Percentiles rank a stretch among this genome's conserved stretches.
These are phyloP conservation scores for Cololabis saira DNA, from an alignment of 2,113 vertebrate genomes.

Conservation along the genomic window DNA sequence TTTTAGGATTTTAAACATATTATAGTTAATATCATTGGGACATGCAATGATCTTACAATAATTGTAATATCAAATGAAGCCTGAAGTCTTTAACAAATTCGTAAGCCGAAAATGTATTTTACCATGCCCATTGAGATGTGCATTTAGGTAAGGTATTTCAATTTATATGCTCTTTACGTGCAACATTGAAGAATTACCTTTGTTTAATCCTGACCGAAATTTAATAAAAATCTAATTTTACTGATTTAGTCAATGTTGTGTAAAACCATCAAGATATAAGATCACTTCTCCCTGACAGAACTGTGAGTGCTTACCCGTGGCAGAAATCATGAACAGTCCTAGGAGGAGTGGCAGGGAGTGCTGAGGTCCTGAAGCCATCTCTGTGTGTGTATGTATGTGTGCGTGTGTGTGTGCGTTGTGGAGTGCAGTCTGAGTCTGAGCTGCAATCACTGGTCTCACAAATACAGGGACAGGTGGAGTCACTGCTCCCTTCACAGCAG, in stretches of 20 bases:
- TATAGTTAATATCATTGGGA: too few relatives aligned
- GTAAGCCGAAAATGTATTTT: too few relatives aligned
- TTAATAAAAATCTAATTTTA: background rate
- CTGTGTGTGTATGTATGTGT: background rate
- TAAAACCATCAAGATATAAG: background rate
- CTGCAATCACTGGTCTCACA: slow-evolving; percentile 9
- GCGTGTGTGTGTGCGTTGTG: slow-evolving; percentile 6
- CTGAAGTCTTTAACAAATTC: too few relatives aligned
- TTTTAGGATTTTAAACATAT: too few relatives aligned
- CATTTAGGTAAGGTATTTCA: too few relatives aligned
- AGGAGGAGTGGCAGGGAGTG: slow-evolving; percentile 38
- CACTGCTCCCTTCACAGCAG: background rate
- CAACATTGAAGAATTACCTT: too few relatives aligned
- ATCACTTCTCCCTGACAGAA: too few relatives aligned
- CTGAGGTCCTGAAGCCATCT: slow-evolving; percentile 60
- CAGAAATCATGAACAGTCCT: slow-evolving; percentile 46
- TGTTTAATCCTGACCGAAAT: too few relatives aligned
- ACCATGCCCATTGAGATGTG: too few relatives aligned
- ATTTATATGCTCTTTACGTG: too few relatives aligned
- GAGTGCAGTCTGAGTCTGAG: slow-evolving; percentile 30
- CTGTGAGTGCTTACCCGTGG: slow-evolving; percentile 61
- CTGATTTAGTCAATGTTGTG: slow-evolving; percentile 5
- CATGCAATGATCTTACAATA: too few relatives aligned
- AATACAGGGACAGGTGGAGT: slow-evolving; percentile 21
- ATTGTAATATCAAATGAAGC: too few relatives aligned